phyloP scores from a whole-genome alignment of 2,888 invertebrate species.

The Parapristionchus giblindavisi region DNA sequence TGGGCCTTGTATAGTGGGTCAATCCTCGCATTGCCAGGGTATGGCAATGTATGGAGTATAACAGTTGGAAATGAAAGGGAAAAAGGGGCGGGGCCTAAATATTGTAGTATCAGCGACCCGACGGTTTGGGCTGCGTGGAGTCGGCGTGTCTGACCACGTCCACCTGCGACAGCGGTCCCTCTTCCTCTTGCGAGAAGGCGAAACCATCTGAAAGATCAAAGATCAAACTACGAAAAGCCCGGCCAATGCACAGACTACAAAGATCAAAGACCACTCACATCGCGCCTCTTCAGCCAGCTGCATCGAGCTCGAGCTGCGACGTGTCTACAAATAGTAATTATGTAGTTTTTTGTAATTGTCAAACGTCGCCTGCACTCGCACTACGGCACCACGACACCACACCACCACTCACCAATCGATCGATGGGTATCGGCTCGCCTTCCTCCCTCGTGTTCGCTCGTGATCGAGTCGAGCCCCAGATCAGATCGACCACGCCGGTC shows the following conservation, averaged over 20 bases:
- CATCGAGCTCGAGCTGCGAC: conserved; percentile 38
- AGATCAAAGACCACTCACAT: conserved; percentile 44
- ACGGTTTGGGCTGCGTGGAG: conserved; percentile 55
- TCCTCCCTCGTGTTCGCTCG: not conserved
- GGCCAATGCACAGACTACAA: not conserved
- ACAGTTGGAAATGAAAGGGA: no score
- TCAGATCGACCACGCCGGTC: not conserved
- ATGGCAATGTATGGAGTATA: no score
- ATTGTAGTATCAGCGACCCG: conserved; percentile 45
- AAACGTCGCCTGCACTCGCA: not conserved
- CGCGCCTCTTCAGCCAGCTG: conserved; percentile 53
- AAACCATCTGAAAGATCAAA: conserved; percentile 77
- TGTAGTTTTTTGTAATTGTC: not conserved
- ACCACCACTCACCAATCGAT: conserved; percentile 1
- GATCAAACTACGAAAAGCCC: not conserved
- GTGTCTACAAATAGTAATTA: not conserved
- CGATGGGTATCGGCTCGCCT: conserved; percentile 20
- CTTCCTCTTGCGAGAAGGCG: conserved; percentile 99
- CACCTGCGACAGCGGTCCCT: conserved; percentile 85
- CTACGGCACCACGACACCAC: not conserved
- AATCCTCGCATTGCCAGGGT: no score
- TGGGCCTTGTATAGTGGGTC: no score
- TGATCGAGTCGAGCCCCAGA: conserved; percentile 3
- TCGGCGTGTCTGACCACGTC: conserved; percentile 90
- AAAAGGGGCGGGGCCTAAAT: no score